phyloP scores from a whole-genome alignment of 2,113 vertebrate genomes.

The Phylloscopus whistleri region DNA sequence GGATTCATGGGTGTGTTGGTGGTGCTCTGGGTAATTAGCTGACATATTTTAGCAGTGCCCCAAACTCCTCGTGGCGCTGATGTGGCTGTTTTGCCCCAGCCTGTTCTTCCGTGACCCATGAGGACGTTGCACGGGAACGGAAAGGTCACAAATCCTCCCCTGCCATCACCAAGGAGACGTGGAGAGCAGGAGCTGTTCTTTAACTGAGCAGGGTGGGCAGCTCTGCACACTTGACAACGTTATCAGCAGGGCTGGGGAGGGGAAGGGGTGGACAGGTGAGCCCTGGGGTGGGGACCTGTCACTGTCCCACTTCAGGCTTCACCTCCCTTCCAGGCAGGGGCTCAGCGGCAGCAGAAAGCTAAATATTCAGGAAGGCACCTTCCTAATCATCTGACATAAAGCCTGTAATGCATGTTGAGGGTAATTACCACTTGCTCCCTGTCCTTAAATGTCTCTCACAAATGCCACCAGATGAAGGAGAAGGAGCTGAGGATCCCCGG shows the following conservation, averaged over 20 bases:
- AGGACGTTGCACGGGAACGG: accelerated
- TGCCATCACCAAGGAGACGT: not conserved
- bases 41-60: not conserved
- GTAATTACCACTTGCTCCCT: constrained; percentile 21
- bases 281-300: not conserved
- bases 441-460: constrained; percentile 40
- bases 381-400: not conserved
- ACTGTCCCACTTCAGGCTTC: not conserved
- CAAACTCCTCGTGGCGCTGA: accelerated
- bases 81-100: not conserved
- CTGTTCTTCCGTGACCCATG: not conserved
- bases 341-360: not conserved
- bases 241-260: not conserved
- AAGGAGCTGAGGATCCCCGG: not conserved
- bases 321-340: not conserved
- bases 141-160: not conserved
- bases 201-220: not conserved
- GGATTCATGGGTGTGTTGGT: not conserved
- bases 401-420: constrained; percentile 11
- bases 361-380: constrained; percentile 21
- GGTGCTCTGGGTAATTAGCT: not conserved
- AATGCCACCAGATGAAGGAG: not conserved
- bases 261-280: not conserved
- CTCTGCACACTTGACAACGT: not conserved
- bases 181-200: not conserved